Conservation (phyloP, 2,113 vertebrate species). For the Rhabdornis inornatus region DNA sequence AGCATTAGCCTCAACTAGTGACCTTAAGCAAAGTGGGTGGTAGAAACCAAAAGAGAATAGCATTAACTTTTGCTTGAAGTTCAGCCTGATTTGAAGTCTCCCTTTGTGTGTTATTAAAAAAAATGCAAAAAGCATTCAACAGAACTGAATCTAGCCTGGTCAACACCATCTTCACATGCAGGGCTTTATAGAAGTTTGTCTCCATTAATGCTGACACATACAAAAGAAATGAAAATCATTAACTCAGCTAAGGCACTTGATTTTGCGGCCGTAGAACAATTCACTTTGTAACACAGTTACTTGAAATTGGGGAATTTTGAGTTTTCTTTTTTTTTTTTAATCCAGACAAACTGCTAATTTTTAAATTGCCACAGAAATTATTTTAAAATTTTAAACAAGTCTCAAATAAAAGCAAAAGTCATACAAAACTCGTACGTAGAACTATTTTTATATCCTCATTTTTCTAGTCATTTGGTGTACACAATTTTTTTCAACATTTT, state of each 20-base stretch:
- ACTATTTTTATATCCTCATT: not conserved
- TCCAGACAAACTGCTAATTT: slow-evolving; percentile 69
- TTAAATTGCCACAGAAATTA: slow-evolving; percentile 62
- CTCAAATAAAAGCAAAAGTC: slow-evolving; percentile 38
- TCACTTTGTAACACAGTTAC: slow-evolving; percentile 72
- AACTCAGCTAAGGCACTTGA: slow-evolving; percentile 78
- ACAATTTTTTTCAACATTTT: not conserved
- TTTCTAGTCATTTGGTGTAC: not conserved
- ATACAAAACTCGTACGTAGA: not conserved
- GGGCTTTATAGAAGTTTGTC: slow-evolving; percentile 76
- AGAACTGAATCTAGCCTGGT: slow-evolving; percentile 81
- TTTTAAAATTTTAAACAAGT: slow-evolving; percentile 67
- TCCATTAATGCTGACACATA: slow-evolving; percentile 84
- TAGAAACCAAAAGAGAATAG: slow-evolving; percentile 86
- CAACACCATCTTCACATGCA: slow-evolving; percentile 81
- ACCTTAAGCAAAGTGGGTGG: slow-evolving; percentile 96
- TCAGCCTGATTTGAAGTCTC: slow-evolving; percentile 83
- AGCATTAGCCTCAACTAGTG: slow-evolving; percentile 86
- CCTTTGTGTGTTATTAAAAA: slow-evolving; percentile 72
- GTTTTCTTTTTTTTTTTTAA: not conserved
- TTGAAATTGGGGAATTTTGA: not conserved
- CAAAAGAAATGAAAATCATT: slow-evolving; percentile 83
- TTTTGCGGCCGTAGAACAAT: slow-evolving; percentile 81
- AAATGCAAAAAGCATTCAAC: slow-evolving; percentile 74
- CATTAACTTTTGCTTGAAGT: slow-evolving; percentile 89